Evolutionary conservation across 1,140 invertebrate species (phyloP).

Genomic region (Lordiphosa collinella): DNA sequence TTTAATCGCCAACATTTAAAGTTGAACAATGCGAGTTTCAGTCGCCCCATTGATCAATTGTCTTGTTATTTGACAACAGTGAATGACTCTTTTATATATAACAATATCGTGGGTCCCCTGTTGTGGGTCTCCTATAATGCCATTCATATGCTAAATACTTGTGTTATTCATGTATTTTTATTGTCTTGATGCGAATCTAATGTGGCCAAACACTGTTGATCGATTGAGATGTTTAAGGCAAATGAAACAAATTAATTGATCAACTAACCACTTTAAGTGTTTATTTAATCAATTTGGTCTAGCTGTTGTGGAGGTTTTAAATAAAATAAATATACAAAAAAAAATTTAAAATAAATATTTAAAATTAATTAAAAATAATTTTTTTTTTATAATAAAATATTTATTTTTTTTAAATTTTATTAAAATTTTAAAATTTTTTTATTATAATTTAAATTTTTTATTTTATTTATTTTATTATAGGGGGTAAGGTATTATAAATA

Average conservation of each 20-base stretch:
- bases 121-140: slow-evolving; percentile 22
- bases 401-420: too few relatives aligned
- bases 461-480: too few relatives aligned
- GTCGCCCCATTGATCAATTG: slow-evolving; percentile 23
- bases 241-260: background rate
- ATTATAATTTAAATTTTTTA: too few relatives aligned
- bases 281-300: too few relatives aligned
- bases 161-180: slow-evolving; percentile 15
- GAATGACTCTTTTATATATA: slow-evolving; percentile 9
- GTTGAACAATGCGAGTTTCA: slow-evolving; percentile 36
- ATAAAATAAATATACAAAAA: too few relatives aligned
- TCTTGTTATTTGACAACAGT: slow-evolving; percentile 33
- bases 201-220: slow-evolving; percentile 11
- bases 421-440: too few relatives aligned
- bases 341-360: too few relatives aligned
- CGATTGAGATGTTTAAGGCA: slow-evolving; percentile 33
- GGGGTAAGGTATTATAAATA: too few relatives aligned
- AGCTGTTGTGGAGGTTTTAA: too few relatives aligned
- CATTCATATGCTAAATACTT: slow-evolving; percentile 55
- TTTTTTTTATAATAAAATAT: too few relatives aligned
- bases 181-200: slow-evolving; percentile 5
- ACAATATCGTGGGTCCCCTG: slow-evolving; percentile 15
- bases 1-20: slow-evolving; percentile 63
- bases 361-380: too few relatives aligned
- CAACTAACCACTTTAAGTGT: too few relatives aligned